Conservation (phyloP, 1,140 invertebrate genomes). For the Eupeodes corollae region DNA sequence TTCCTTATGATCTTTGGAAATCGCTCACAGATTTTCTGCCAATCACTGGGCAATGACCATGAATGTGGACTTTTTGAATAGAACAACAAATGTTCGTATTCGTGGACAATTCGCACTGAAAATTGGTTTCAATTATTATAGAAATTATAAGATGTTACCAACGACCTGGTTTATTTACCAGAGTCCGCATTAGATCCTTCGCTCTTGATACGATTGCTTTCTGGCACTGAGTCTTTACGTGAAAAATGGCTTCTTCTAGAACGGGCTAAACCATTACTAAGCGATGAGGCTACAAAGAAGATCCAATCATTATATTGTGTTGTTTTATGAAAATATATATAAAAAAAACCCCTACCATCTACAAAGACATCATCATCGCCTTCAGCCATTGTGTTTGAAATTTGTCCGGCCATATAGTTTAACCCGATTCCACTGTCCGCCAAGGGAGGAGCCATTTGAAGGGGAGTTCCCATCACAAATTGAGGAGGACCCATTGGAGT, state of each 20-base stretch:
- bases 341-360: constrained; percentile 15
- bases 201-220: constrained; percentile 11
- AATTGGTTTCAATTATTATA: background rate
- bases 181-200: constrained; percentile 1
- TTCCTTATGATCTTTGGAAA: constrained; percentile 31
- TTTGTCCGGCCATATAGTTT: constrained; percentile 19
- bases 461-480: constrained; percentile 20
- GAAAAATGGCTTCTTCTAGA: constrained; percentile 37
- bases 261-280: constrained; percentile 25
- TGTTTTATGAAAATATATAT: too few species aligned
- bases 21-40: constrained; percentile 28
- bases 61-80: constrained; percentile 33
- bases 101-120: constrained; percentile 28
- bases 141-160: background rate
- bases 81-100: constrained; percentile 32
- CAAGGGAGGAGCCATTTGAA: constrained; percentile 17
- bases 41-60: constrained; percentile 26
- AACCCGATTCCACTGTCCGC: constrained; percentile 35
- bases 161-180: background rate
- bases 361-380: constrained; percentile 34
- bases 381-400: constrained; percentile 20
- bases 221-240: constrained; percentile 33
- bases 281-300: constrained; percentile 6
- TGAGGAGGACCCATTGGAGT: constrained; percentile 28
- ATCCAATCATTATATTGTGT: too few species aligned